A percentile compares a stretch with the other conserved stretches of the same genome.
phyloP scores from a whole-genome alignment of 2,888 invertebrate species.

The Crioceris asparagi region DNA sequence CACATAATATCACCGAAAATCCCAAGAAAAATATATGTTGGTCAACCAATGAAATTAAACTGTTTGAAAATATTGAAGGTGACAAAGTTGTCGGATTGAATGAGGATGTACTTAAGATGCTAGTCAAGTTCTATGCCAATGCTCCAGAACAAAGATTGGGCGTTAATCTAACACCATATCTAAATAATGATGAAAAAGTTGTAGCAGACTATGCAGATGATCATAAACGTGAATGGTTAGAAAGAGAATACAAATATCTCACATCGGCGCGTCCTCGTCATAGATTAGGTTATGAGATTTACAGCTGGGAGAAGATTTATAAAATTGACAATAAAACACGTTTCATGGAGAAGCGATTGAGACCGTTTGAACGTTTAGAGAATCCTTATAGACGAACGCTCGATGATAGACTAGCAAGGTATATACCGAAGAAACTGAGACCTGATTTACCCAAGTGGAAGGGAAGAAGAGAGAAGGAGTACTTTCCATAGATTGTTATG shows the following conservation, averaged over 20 bases:
- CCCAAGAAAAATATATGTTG: conserved; percentile 70
- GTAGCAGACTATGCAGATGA: conserved; percentile 59
- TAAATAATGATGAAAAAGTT: conserved; percentile 47
- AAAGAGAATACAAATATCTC: conserved; percentile 56
- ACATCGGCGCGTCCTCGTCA: conserved; percentile 56
- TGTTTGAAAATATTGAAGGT: conserved; percentile 65
- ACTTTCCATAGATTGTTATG: conserved; percentile 52
- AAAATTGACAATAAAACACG: conserved; percentile 60
- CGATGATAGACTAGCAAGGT: conserved; percentile 54
- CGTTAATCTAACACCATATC: conserved; percentile 61
- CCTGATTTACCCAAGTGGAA: conserved; percentile 48
- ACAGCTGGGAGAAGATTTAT: conserved; percentile 76
- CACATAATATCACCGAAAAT: conserved; percentile 52
- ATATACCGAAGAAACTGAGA: conserved; percentile 58
- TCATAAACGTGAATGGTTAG: conserved; percentile 59
- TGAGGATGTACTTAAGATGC: conserved; percentile 59
- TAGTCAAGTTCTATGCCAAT: conserved; percentile 68
- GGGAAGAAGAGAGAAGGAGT: conserved; percentile 55
- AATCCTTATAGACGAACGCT: conserved; percentile 53
- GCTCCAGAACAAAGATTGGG: conserved; percentile 49
- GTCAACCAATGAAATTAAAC: conserved; percentile 56
- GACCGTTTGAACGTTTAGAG: conserved; percentile 58
- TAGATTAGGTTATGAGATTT: conserved; percentile 54
- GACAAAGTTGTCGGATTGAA: conserved; percentile 69
- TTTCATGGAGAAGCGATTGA: conserved; percentile 53